A percentile compares a stretch with the other conserved stretches of the same genome.
phyloP scores from a whole-genome alignment of 2,797 vertebrate genomes.

The Ambastaia sidthimunki region DNA sequence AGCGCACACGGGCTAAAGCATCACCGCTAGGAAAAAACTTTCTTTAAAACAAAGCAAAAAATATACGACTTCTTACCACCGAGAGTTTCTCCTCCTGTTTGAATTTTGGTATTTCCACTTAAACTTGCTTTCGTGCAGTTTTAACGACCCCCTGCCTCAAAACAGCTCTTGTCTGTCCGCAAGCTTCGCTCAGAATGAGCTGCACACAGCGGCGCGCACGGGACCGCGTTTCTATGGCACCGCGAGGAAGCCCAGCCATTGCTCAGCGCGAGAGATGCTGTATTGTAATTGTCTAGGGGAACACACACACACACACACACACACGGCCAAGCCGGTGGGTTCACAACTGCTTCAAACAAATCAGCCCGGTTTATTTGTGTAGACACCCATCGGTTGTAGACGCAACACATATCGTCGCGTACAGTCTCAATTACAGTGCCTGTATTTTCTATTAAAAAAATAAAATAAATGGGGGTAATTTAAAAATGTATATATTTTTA shows the following conservation, averaged over 20 bases:
- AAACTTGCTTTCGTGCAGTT: conserved; percentile 36
- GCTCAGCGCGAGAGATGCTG: conserved; percentile 42
- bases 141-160: conserved; percentile 13
- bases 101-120: conserved; percentile 34
- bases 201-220: conserved; percentile 41
- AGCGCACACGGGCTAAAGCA: background rate
- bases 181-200: conserved; percentile 54
- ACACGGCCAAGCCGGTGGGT: background rate
- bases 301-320: background rate
- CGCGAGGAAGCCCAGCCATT: conserved; percentile 48
- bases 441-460: too few relatives aligned
- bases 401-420: background rate
- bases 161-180: conserved; percentile 41
- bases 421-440: background rate
- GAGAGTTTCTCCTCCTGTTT: background rate
- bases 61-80: conserved; percentile 39
- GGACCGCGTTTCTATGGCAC: conserved; percentile 62
- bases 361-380: background rate
- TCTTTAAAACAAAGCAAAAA: conserved; percentile 20
- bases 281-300: conserved; percentile 52
- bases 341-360: conserved; percentile 28
- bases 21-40: conserved; percentile 28
- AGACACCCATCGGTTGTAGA: background rate
- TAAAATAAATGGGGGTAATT: too few relatives aligned
- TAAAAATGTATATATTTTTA: background rate